Percentiles rank a stretch among this genome's conserved stretches.
phyloP scores from a whole-genome alignment of 2,888 invertebrate genomes.

The Melitaea athalia region DNA sequence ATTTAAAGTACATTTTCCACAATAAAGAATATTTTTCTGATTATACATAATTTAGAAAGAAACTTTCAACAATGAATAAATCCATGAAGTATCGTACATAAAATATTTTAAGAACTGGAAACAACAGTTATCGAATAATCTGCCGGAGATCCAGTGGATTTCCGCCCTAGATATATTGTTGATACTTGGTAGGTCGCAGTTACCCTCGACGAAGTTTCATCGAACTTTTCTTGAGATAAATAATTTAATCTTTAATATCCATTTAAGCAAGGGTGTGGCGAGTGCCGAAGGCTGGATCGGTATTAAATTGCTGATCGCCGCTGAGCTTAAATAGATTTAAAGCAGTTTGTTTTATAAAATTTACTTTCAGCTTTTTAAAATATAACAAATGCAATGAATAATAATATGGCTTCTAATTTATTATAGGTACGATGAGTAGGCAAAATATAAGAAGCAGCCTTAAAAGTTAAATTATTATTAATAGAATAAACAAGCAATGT shows the following conservation, averaged over 20 bases:
- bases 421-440: neutral
- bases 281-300: constrained; percentile 56
- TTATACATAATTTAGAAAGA: neutral
- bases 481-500: no score
- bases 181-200: constrained; percentile 63
- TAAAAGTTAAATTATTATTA: no score
- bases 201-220: constrained; percentile 59
- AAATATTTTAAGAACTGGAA: constrained; percentile 9
- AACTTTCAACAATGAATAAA: constrained; percentile 8
- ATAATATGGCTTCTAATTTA: neutral
- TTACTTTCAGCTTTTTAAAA: constrained; percentile 26
- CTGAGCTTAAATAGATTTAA: constrained; percentile 55
- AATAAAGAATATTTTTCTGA: neutral
- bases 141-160: constrained; percentile 20
- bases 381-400: neutral
- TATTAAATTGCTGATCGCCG: constrained; percentile 60
- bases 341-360: constrained; percentile 51
- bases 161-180: constrained; percentile 36
- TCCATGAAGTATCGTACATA: constrained; percentile 9
- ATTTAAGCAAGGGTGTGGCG: constrained; percentile 59
- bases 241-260: constrained; percentile 75
- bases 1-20: neutral
- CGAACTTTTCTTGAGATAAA: constrained; percentile 69
- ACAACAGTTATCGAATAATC: constrained; percentile 22
- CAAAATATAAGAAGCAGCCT: no score